A percentile compares a stretch with the other conserved stretches of the same genome.
Conservation (phyloP, 2,888 invertebrate genomes). For the Nymphalis c-album region DNA sequence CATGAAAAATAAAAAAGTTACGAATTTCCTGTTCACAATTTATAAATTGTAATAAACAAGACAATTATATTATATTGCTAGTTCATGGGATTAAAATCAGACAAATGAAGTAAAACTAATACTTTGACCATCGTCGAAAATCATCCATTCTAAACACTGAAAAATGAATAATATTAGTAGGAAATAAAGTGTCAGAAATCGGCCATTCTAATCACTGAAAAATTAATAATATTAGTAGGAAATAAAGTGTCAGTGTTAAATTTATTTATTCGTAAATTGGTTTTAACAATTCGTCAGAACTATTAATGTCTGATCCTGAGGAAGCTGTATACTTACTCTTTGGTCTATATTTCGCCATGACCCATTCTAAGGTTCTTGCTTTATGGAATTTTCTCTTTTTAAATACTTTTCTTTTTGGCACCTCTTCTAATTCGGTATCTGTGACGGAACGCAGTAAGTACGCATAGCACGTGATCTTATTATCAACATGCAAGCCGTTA, state of each 20-base stretch:
- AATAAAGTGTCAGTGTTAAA: neutral
- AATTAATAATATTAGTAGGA: no score
- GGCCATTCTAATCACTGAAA: neutral
- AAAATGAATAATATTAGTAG: no score
- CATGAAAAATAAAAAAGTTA: no score
- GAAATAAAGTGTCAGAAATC: no score
- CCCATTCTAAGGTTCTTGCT: slow-evolving; percentile 66
- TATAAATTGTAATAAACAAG: no score
- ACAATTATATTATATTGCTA: neutral
- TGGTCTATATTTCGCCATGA: slow-evolving; percentile 54
- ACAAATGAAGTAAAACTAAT: no score
- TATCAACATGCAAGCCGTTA: slow-evolving; percentile 68
- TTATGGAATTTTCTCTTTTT: slow-evolving; percentile 43
- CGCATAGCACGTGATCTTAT: slow-evolving; percentile 63
- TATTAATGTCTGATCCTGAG: slow-evolving; percentile 60
- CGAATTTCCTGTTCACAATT: no score
- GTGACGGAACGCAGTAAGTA: slow-evolving; percentile 65
- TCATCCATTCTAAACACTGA: no score
- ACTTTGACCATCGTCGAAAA: no score
- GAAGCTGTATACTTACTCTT: slow-evolving; percentile 50
- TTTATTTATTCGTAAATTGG: slow-evolving; percentile 63
- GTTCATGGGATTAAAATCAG: no score
- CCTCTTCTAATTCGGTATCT: slow-evolving; percentile 50
- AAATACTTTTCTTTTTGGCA: slow-evolving; percentile 31
- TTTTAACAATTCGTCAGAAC: slow-evolving; percentile 69